phyloP scores from a whole-genome alignment of 2,113 vertebrate genomes.

The Peromyscus californicus region DNA sequence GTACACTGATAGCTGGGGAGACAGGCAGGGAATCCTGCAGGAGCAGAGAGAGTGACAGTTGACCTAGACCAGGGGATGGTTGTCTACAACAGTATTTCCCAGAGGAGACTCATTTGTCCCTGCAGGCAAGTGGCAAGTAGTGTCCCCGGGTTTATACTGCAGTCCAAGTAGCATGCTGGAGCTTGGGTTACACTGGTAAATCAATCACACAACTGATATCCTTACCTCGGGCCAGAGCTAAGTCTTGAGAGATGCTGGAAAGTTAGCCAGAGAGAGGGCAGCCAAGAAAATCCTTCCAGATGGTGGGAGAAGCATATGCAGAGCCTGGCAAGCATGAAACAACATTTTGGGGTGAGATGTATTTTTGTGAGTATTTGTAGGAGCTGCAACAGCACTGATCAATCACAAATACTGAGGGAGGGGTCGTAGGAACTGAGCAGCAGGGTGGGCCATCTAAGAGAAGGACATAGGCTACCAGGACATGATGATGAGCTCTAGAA shows the following conservation, averaged over 20 bases:
- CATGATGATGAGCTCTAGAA: background rate
- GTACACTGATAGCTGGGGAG: background rate
- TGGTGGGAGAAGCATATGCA: background rate
- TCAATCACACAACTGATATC: background rate
- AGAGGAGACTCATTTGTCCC: background rate
- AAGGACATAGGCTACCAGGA: background rate
- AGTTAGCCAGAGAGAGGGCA: background rate
- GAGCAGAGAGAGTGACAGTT: background rate
- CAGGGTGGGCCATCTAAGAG: background rate
- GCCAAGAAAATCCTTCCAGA: background rate
- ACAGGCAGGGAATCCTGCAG: background rate
- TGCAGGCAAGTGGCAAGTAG: background rate
- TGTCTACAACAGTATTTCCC: background rate
- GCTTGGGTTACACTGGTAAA: background rate
- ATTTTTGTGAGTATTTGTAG: background rate
- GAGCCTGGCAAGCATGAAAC: background rate
- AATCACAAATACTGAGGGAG: background rate
- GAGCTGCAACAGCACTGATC: background rate
- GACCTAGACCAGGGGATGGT: background rate
- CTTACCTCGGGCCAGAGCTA: background rate
- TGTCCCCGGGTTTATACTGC: background rate
- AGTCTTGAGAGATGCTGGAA: slow-evolving; percentile 44
- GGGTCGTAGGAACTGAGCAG: background rate
- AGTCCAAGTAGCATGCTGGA: slow-evolving; percentile 1
- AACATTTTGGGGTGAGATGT: background rate